A percentile compares a stretch with the other conserved stretches of the same genome.
phyloP scores from a whole-genome alignment of 2,113 vertebrate genomes.

The Embiotoca jacksoni region DNA sequence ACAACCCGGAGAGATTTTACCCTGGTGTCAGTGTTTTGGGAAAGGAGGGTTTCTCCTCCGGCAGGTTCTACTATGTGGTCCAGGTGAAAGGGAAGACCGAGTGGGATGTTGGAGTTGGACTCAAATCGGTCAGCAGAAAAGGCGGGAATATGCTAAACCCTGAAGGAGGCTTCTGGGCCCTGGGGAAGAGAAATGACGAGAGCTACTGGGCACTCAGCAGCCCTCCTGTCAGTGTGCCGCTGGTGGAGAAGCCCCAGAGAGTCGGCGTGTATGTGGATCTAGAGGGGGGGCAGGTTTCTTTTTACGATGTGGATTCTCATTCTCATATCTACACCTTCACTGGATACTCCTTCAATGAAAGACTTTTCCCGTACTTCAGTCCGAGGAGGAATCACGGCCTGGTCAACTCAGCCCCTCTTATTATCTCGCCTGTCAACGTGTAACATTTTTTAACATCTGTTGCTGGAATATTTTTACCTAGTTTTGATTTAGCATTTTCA shows the following conservation, averaged over 20 bases:
- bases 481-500: not conserved
- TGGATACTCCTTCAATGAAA: constrained; percentile 82
- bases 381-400: constrained; percentile 67
- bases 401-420: constrained; percentile 73
- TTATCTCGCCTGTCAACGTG: constrained; percentile 58
- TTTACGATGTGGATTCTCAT: constrained; percentile 81
- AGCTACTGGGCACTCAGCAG: constrained; percentile 72
- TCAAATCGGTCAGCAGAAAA: constrained; percentile 74
- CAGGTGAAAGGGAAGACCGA: constrained; percentile 77
- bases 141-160: constrained; percentile 74
- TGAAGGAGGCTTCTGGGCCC: constrained; percentile 77
- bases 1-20: constrained; percentile 76
- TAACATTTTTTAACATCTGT: not conserved
- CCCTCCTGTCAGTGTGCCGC: constrained; percentile 69
- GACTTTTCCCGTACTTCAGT: constrained; percentile 87
- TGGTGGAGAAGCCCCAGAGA: constrained; percentile 76
- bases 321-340: constrained; percentile 87
- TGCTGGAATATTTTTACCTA: not conserved
- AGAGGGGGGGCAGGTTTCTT: constrained; percentile 86
- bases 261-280: constrained; percentile 89
- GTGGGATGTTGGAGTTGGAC: constrained; percentile 81
- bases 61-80: constrained; percentile 81
- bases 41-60: constrained; percentile 67
- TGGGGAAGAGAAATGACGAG: constrained; percentile 67
- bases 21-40: constrained; percentile 74